Base-by-base conservation (phyloP, 2,888 invertebrate genomes). In the Microdon myrmicae region DNA sequence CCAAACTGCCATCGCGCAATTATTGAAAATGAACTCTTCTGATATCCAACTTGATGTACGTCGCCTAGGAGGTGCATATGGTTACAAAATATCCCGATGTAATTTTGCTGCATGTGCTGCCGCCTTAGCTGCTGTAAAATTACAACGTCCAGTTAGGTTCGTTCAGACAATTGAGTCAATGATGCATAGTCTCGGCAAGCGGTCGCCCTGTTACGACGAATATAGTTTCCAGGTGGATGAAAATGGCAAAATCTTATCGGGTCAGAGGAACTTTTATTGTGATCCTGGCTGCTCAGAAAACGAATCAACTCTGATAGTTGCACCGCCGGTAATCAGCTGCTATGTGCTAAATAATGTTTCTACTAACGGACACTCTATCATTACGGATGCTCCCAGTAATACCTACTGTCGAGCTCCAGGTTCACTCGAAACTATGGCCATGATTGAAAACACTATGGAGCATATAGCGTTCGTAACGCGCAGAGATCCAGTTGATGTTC, bases 51-150 rank as follows among this genome's bases (percentile, higher is more conserved):
- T 93, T 1, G 79, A 81, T 31, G 88, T 91, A 0, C 83, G 86
- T 4, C 85, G 93, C 28, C 69, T 93, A 3, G 94, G 94, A 2
- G 94, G 94, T 8, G 90, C 82, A 0, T 95, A 89, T 73, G 94
- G 94, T 0, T 85, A 83, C 0, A 95, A 94, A 39, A 86, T 91
- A 39, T 82, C 85, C 0, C 83, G 91, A 3, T 77, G 84, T 4
- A 77, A 81, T 7, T 80, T 84, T 7, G 74, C 86, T 0, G 83
- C 88, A 0, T 82, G 85, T 16, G 88, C 89, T 0, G 86, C 89
- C 53, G 87, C 90, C 0, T 72, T 94, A 6, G 92, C 87, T 0
- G 86, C 89, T 0, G 75, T 85, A 60, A 75, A 73, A 34, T 68
- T 78, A 0, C 74, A 83, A 67, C 82, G 86, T 38, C 90, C 93